Percentiles rank a stretch among this genome's conserved stretches.
Evolutionary conservation across 1,140 invertebrate genomes (phyloP).

Genomic region (Pseudomyrmex gracilis): DNA sequence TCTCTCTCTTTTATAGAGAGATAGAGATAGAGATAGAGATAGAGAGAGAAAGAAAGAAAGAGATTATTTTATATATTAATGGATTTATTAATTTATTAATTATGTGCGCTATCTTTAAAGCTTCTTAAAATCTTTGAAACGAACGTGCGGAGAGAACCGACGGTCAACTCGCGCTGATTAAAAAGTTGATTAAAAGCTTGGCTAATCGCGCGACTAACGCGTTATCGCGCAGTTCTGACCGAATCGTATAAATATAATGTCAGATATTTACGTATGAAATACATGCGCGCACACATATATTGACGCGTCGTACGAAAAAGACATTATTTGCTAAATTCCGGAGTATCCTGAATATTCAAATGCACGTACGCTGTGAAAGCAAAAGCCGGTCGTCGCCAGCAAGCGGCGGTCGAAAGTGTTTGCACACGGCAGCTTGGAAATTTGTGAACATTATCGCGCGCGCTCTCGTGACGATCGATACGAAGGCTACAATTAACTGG

Average conservation of each 20-base stretch:
- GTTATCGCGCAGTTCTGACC: conserved; percentile 22
- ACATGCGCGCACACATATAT: conserved; percentile 25
- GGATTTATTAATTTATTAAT: conserved; percentile 22
- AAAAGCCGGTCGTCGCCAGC: conserved; percentile 20
- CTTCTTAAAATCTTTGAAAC: conserved; percentile 7
- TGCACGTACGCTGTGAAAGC: conserved; percentile 35
- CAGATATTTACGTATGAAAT: not conserved
- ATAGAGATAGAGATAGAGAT: no score
- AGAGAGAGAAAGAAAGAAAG: no score
- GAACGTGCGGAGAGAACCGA: no score
- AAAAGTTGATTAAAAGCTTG: conserved; percentile 26
- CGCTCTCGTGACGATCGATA: conserved; percentile 45
- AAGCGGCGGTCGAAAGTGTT: conserved; percentile 37
- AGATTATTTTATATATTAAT: not conserved
- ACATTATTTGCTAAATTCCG: conserved; percentile 28
- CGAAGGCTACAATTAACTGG: conserved; percentile 52
- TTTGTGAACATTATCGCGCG: conserved; percentile 48
- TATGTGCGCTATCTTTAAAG: not conserved
- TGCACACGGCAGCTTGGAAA: conserved; percentile 44
- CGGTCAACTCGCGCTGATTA: conserved; percentile 25
- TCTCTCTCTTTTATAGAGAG: no score
- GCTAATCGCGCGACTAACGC: conserved; percentile 29
- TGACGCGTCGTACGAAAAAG: conserved; percentile 18
- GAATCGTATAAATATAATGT: not conserved
- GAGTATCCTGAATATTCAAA: conserved; percentile 53